phyloP scores from a whole-genome alignment of 53 echinoderm and acorn worm genomes.

The Apostichopus leukothele region DNA sequence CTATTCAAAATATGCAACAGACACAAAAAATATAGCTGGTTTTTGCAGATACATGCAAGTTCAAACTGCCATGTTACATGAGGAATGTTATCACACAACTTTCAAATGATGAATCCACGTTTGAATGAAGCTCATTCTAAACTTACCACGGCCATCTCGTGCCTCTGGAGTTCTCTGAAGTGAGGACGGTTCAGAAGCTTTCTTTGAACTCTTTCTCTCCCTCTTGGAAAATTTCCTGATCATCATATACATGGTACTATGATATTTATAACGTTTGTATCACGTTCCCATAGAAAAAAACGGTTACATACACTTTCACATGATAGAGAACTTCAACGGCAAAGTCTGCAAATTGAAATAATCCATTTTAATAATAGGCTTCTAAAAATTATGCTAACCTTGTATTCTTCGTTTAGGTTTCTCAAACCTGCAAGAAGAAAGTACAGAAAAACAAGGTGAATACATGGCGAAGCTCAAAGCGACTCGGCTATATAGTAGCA shows the following conservation, averaged over 20 bases:
- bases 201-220: slow-evolving; percentile 4
- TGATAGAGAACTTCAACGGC: too few relatives aligned
- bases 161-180: background rate
- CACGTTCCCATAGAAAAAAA: background rate
- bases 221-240: slow-evolving; percentile 31
- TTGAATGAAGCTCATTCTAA: too few relatives aligned
- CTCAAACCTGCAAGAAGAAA: slow-evolving; percentile 72
- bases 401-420: slow-evolving; percentile 88
- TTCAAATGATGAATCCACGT: too few relatives aligned
- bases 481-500: too few relatives aligned
- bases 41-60: too few relatives aligned
- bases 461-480: too few relatives aligned
- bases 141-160: too few relatives aligned
- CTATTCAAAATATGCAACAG: too few relatives aligned
- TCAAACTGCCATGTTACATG: too few relatives aligned
- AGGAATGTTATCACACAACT: too few relatives aligned
- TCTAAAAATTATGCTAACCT: slow-evolving; percentile 53
- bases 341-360: background rate
- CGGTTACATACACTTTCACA: too few relatives aligned
- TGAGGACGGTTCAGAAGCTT: background rate
- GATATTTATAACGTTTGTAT: background rate
- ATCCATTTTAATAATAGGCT: background rate
- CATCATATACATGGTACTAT: slow-evolving; percentile 32
- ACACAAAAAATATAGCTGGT: background rate
- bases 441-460: background rate